These are phyloP conservation scores for Hassar affinis DNA, from an alignment of 2,113 vertebrate species.

Conservation along the genomic window DNA sequence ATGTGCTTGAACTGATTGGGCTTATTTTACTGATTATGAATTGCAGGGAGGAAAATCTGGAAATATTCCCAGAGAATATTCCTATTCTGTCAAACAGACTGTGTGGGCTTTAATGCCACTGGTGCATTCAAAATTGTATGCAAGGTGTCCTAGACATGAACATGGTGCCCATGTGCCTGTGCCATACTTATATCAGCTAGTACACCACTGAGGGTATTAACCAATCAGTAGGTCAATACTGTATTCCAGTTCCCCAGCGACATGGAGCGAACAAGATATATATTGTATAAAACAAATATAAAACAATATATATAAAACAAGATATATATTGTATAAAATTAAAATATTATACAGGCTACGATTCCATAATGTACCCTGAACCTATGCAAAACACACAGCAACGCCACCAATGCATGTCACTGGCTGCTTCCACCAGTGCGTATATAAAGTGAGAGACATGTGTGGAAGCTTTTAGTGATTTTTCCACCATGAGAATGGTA, in stretches of 20 bases:
- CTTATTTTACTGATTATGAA: conserved; percentile 22
- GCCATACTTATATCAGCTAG: background rate
- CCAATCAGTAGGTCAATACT: background rate
- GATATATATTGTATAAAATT: background rate
- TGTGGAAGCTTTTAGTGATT: no score
- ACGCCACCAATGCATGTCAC: no score
- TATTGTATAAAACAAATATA: background rate
- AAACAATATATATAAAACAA: no score
- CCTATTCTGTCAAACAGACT: background rate
- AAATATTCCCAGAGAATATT: background rate
- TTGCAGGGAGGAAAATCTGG: background rate
- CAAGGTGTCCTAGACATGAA: background rate
- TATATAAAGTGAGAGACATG: no score
- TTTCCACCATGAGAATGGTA: no score
- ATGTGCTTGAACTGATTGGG: conserved; percentile 30
- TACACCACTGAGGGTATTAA: background rate
- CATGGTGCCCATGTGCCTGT: background rate
- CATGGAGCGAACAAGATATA: background rate
- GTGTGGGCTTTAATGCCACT: background rate
- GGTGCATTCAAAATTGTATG: background rate
- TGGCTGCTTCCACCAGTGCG: no score
- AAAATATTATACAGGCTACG: background rate
- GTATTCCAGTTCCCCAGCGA: background rate
- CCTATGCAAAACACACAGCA: no score
- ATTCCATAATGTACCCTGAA: no score